Evolutionary conservation across 2,113 vertebrate species (phyloP).

Genomic region (Dipodomys spectabilis): DNA sequence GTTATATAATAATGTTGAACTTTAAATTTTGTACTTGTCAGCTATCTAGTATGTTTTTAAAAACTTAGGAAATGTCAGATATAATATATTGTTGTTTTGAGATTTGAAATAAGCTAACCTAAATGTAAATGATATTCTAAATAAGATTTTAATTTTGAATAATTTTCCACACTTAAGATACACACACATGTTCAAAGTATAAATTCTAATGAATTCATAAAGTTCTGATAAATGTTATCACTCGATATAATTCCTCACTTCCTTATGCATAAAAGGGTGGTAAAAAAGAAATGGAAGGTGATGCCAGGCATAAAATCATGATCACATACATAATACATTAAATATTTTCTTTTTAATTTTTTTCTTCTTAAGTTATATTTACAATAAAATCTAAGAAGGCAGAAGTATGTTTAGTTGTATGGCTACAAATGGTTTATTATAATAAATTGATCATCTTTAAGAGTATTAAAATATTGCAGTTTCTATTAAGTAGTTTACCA

Average conservation of each 20-base stretch:
- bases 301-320: neutral
- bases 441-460: neutral
- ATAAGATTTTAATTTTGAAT: conserved; percentile 43
- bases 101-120: neutral
- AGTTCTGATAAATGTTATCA: neutral
- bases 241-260: neutral
- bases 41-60: neutral
- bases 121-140: conserved; percentile 40
- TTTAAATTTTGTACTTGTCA: neutral
- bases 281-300: neutral
- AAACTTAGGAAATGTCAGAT: conserved; percentile 24
- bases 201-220: conserved; percentile 15
- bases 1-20: conserved; percentile 9
- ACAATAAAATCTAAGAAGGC: neutral
- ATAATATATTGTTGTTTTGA: neutral
- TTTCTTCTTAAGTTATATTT: neutral
- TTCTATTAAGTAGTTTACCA: neutral
- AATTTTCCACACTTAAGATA: conserved; percentile 26
- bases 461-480: neutral
- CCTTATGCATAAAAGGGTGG: neutral
- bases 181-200: neutral
- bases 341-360: neutral
- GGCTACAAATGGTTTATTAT: neutral
- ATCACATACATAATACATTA: conserved; percentile 25
- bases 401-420: neutral